Conservation (phyloP, 1,140 invertebrate genomes). For the Pseudobourletiella spinata region DNA sequence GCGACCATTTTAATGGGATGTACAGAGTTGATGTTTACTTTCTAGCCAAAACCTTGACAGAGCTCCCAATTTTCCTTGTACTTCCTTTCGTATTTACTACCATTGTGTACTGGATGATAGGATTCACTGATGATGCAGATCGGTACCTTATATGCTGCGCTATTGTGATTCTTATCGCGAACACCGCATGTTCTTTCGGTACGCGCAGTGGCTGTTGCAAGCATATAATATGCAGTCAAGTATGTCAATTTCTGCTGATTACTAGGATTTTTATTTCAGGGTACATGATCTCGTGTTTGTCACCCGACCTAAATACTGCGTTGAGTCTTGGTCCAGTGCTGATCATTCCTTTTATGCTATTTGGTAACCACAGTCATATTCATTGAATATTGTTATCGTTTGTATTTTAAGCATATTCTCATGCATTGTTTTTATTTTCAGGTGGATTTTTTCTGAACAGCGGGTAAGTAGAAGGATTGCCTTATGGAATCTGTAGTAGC, state of each 20-base stretch:
- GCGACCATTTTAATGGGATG: constrained; percentile 84
- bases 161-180: constrained; percentile 71
- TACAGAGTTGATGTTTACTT: constrained; percentile 90
- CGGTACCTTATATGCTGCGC: constrained; percentile 64
- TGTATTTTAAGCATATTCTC: background rate
- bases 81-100: constrained; percentile 74
- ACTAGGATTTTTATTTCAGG: constrained; percentile 33
- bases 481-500: constrained; percentile 46
- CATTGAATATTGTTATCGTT: background rate
- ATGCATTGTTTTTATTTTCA: background rate
- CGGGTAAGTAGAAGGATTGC: constrained; percentile 44
- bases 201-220: too few species aligned
- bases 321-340: constrained; percentile 43
- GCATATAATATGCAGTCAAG: background rate
- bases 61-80: constrained; percentile 58
- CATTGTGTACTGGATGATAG: constrained; percentile 80
- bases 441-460: constrained; percentile 10
- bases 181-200: constrained; percentile 87
- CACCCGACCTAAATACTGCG: background rate
- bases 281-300: constrained; percentile 16
- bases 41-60: constrained; percentile 78
- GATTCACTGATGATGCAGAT: constrained; percentile 58
- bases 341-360: constrained; percentile 46
- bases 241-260: background rate
- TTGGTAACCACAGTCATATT: background rate